Conservation (phyloP, 2,888 invertebrate species). For the Eupeodes latifasciatus region DNA sequence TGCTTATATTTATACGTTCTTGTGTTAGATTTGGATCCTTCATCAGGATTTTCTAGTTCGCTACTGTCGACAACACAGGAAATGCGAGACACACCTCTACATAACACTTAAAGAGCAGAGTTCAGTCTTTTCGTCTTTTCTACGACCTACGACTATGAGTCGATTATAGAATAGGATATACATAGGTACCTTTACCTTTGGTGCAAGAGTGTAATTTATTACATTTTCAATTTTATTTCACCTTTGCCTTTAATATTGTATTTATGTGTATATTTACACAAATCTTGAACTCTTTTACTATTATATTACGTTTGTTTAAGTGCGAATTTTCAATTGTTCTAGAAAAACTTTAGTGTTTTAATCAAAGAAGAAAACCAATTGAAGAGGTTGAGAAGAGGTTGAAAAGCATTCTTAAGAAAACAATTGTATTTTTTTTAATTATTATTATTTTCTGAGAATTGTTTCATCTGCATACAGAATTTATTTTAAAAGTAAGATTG, state of each 20-base stretch:
- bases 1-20: not conserved
- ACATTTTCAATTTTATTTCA: slow-evolving; percentile 49
- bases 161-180: too few species aligned
- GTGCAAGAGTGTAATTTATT: slow-evolving; percentile 53
- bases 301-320: slow-evolving; percentile 34
- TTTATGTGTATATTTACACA: not conserved
- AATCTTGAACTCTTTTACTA: slow-evolving; percentile 14
- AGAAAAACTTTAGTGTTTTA: not conserved
- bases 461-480: too few species aligned
- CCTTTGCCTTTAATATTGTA: not conserved
- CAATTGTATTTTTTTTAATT: not conserved
- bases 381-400: not conserved
- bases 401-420: not conserved
- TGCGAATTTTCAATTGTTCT: slow-evolving; percentile 24
- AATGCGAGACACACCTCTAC: slow-evolving; percentile 46
- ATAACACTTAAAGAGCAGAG: slow-evolving; percentile 53
- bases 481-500: too few species aligned
- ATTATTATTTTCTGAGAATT: too few species aligned
- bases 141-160: not conserved
- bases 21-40: not conserved
- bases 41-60: slow-evolving; percentile 9
- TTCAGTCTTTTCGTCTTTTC: slow-evolving; percentile 1
- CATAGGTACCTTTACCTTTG: not conserved
- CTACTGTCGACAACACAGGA: slow-evolving; percentile 56
- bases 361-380: not conserved